Conservation (phyloP, 2,797 vertebrate species). For the Neomorphus geoffroyi region DNA sequence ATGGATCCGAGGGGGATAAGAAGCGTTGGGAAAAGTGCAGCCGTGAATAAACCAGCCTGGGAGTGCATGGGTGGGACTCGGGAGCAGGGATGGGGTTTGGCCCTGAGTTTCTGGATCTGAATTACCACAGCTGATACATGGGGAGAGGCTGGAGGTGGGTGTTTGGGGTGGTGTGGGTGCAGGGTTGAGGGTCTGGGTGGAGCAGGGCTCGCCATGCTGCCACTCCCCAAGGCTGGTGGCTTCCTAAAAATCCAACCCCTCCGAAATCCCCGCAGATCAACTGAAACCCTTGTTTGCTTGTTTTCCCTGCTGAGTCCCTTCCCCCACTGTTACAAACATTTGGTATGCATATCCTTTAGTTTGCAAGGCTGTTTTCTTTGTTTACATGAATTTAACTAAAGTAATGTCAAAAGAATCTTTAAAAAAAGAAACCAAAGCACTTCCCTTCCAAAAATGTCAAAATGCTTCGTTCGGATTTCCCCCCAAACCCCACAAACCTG, state of each 20-base stretch:
- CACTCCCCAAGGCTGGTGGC: fast-evolving
- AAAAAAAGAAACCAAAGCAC: neutral
- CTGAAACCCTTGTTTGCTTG: neutral
- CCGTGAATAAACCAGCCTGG: fast-evolving
- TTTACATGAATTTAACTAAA: neutral
- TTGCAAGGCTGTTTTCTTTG: neutral
- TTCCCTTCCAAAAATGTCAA: neutral
- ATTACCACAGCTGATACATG: neutral
- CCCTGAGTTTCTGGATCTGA: neutral
- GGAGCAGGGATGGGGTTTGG: neutral
- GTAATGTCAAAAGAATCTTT: neutral
- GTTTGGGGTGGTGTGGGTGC: fast-evolving
- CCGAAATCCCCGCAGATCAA: neutral
- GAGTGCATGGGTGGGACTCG: fast-evolving
- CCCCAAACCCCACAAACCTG: fast-evolving
- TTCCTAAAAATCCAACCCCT: neutral
- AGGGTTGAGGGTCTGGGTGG: neutral
- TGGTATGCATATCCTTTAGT: neutral
- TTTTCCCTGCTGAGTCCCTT: neutral
- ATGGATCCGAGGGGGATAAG: neutral
- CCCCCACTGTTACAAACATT: neutral
- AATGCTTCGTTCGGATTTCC: neutral
- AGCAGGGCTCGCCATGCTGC: neutral
- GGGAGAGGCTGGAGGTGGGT: neutral
- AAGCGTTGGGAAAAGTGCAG: neutral